Conservation (phyloP, 2,888 invertebrate genomes). For the Cryptops parisi region DNA sequence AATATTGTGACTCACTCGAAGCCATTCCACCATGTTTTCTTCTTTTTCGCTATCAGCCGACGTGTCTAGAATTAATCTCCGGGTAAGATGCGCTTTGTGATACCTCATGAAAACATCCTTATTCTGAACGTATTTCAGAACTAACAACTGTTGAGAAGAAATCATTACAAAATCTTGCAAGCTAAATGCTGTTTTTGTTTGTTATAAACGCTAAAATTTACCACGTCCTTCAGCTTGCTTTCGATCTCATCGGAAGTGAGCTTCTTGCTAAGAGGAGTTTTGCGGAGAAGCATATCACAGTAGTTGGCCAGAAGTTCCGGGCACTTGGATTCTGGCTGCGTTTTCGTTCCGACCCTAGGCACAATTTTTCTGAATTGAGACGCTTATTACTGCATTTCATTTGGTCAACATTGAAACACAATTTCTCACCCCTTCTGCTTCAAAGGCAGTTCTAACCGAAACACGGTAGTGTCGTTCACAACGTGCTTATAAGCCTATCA, state of each 20-base stretch:
- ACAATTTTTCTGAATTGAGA: too few species aligned
- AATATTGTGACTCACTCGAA: conserved; percentile 32
- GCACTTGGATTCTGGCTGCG: conserved; percentile 84
- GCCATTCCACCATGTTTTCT: conserved; percentile 97
- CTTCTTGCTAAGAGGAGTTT: conserved; percentile 89
- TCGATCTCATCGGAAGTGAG: conserved; percentile 96
- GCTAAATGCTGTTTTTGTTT: too few species aligned
- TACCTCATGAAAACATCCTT: conserved; percentile 99
- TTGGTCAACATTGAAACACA: too few species aligned
- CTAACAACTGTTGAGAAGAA: conserved; percentile 45
- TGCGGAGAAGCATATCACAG: conserved; percentile 96
- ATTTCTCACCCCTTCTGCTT: conserved; percentile 31
- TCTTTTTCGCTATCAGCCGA: conserved; percentile 99
- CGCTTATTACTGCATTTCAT: too few species aligned
- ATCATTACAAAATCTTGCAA: neutral
- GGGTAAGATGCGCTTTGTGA: conserved; percentile 93
- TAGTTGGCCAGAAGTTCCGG: conserved; percentile 97
- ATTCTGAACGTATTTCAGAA: conserved; percentile 96
- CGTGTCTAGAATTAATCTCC: conserved; percentile 89
- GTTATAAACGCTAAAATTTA: too few species aligned
- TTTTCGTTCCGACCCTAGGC: conserved; percentile 27
- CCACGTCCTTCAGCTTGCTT: conserved; percentile 76
- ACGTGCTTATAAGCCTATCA: conserved; percentile 76
- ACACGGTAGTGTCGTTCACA: conserved; percentile 92
- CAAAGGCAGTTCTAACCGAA: conserved; percentile 42